phyloP scores from a whole-genome alignment of 1,140 invertebrate species.

The Asbolus verrucosus region DNA sequence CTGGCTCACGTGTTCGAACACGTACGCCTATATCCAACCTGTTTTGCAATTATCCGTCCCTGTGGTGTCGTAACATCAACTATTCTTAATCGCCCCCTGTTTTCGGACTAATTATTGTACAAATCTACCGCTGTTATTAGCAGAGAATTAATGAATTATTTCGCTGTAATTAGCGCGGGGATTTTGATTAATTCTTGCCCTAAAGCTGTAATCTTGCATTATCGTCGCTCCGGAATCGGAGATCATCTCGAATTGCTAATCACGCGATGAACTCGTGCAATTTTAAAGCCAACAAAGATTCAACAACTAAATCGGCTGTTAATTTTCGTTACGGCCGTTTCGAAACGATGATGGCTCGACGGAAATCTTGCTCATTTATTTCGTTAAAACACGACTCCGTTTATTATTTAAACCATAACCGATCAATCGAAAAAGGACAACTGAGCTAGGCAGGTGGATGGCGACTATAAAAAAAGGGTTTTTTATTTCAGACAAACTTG shows the following conservation, averaged over 20 bases:
- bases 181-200: constrained; percentile 49
- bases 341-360: neutral
- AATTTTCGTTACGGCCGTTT: neutral
- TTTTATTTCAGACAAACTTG: too few species aligned
- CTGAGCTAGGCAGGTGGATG: too few species aligned
- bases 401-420: too few species aligned
- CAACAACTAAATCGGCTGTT: constrained; percentile 12
- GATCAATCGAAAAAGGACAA: too few species aligned
- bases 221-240: constrained; percentile 36
- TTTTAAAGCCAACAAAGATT: constrained; percentile 27
- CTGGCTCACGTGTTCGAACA: constrained; percentile 50
- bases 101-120: constrained; percentile 53
- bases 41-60: constrained; percentile 46
- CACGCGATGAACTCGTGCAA: constrained; percentile 24
- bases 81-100: constrained; percentile 49
- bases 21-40: constrained; percentile 39
- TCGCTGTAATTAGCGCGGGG: constrained; percentile 47
- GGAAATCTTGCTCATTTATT: too few species aligned
- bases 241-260: constrained; percentile 29
- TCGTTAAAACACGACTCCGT: too few species aligned
- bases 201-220: constrained; percentile 36
- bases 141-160: constrained; percentile 50
- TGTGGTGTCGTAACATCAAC: constrained; percentile 34
- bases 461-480: too few species aligned
- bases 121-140: constrained; percentile 50